A percentile compares a stretch with the other conserved stretches of the same genome.
Conservation (phyloP, 53 echinoderm and acorn worm genomes). For the Paracentrotus lividus region DNA sequence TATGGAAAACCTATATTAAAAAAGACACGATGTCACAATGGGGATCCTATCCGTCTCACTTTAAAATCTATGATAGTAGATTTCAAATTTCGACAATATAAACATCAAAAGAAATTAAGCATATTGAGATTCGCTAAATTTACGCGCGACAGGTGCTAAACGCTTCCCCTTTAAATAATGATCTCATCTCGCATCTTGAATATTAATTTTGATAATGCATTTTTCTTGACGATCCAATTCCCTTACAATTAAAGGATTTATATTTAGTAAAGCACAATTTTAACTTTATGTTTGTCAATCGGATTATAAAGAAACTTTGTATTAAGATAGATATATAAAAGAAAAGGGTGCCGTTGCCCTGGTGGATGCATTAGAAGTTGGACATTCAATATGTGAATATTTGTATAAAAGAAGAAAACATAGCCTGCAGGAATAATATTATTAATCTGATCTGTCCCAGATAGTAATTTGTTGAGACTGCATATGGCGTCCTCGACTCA, state of each 20-base stretch:
- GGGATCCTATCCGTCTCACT: too few species aligned
- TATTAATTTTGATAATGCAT: too few species aligned
- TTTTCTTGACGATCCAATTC: too few species aligned
- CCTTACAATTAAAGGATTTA: not conserved
- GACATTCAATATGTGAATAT: not conserved
- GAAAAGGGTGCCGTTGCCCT: not conserved
- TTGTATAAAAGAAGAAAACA: not conserved
- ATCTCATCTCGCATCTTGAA: too few species aligned
- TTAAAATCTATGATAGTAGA: too few species aligned
- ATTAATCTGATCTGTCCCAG: constrained; percentile 30
- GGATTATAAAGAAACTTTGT: not conserved
- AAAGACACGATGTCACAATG: too few species aligned
- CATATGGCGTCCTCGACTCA: constrained; percentile 5
- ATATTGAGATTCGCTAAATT: too few species aligned
- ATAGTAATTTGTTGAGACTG: constrained; percentile 17
- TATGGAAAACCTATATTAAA: too few species aligned
- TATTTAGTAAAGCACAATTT: not conserved
- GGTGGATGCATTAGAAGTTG: not conserved
- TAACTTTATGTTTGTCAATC: not conserved
- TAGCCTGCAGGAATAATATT: constrained; percentile 2
- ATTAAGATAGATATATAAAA: not conserved
- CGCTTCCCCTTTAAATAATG: too few species aligned
- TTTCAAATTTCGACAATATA: too few species aligned
- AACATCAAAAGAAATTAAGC: too few species aligned
- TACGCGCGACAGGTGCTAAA: too few species aligned